These are phyloP conservation scores for Drosophila neonasuta DNA, from an alignment of 2,888 invertebrate species.

Conservation along the genomic window DNA sequence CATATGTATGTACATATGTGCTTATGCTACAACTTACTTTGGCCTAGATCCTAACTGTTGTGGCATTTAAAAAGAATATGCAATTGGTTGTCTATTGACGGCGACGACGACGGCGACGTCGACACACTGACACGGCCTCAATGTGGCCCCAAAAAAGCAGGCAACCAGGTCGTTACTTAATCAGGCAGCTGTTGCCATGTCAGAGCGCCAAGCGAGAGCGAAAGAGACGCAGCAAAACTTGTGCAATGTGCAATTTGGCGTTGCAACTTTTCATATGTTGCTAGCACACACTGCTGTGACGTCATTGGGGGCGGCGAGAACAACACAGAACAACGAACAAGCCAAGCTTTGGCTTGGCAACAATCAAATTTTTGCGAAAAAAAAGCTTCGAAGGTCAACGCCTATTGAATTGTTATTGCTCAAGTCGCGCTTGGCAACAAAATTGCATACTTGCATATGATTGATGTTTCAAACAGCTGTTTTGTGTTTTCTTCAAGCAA, in stretches of 20 bases:
- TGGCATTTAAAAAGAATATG: constrained; percentile 30
- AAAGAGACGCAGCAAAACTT: constrained; percentile 6
- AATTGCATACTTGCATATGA: constrained; percentile 18
- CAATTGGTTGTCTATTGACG: constrained; percentile 23
- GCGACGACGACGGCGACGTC: constrained; percentile 15
- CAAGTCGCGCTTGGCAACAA: constrained; percentile 60
- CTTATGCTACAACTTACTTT: constrained; percentile 54
- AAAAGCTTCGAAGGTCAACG: constrained; percentile 38
- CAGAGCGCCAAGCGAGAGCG: constrained; percentile 23
- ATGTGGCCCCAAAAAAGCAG: constrained; percentile 58
- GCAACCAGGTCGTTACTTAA: constrained; percentile 72
- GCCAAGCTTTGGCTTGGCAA: constrained; percentile 38
- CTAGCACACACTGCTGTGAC: constrained; percentile 49
- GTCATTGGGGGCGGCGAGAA: constrained; percentile 43
- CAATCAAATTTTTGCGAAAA: constrained; percentile 23
- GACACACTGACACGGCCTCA: constrained; percentile 72
- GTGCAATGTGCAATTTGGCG: constrained; percentile 34
- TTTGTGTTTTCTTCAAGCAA: constrained; percentile 42
- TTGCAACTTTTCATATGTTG: constrained; percentile 52
- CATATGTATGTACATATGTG: constrained; percentile 33
- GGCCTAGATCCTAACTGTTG: constrained; percentile 42
- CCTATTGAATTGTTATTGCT: constrained; percentile 21
- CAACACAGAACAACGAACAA: constrained; percentile 41
- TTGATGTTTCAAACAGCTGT: constrained; percentile 54
- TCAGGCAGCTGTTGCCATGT: constrained; percentile 60